These are phyloP conservation scores for Vespertilio murinus DNA, from an alignment of 2,797 vertebrate genomes.

Conservation along the genomic window DNA sequence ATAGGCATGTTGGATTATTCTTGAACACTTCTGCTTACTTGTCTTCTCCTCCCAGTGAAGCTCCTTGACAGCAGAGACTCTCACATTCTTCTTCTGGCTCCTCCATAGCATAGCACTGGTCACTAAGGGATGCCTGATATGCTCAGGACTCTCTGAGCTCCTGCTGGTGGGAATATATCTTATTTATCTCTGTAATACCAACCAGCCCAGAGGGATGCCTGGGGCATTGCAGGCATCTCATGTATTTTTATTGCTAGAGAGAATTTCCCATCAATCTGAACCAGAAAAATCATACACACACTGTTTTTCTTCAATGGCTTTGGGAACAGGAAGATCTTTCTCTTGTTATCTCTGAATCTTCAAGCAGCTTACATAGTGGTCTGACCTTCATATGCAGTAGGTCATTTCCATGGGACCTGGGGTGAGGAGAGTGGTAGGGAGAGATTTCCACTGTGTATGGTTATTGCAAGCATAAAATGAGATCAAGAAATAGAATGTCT, in stretches of 20 bases:
- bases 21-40: neutral
- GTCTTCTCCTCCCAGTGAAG: neutral
- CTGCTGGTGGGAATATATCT: neutral
- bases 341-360: neutral
- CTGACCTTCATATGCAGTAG: neutral
- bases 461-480: neutral
- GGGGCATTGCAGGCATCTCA: neutral
- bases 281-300: neutral
- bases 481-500: neutral
- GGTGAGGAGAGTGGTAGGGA: neutral
- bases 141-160: neutral
- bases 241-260: neutral
- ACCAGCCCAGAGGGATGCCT: neutral
- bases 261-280: neutral
- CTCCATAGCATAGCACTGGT: neutral
- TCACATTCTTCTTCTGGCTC: neutral
- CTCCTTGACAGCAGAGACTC: neutral
- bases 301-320: neutral
- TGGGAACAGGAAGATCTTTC: neutral
- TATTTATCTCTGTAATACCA: neutral
- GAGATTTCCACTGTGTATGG: too few species aligned
- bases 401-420: neutral
- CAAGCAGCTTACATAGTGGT: neutral
- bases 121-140: neutral
- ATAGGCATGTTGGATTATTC: neutral